Conservation (phyloP, 2,797 vertebrate genomes). For the Sebastes wilsoni region DNA sequence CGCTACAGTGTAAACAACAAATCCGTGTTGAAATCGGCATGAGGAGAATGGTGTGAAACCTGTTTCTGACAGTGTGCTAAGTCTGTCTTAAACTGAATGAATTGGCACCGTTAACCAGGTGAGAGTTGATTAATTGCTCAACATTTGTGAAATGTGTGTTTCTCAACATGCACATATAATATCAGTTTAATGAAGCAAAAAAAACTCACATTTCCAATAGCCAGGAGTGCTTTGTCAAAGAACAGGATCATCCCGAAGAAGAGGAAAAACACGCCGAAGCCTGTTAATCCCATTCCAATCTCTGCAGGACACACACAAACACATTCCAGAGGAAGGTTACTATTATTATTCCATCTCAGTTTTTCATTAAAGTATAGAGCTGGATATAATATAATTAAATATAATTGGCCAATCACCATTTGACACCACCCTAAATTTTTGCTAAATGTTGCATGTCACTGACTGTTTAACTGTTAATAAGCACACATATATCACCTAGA, state of each 20-base stretch:
- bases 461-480: too few species aligned
- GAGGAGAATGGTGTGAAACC: background rate
- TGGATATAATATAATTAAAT: too few species aligned
- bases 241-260: slow-evolving; percentile 99
- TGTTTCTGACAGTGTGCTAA: background rate
- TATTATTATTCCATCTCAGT: background rate
- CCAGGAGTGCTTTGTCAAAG: slow-evolving; percentile 97
- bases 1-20: too few species aligned
- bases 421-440: background rate
- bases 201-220: slow-evolving; percentile 95
- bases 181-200: background rate
- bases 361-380: background rate
- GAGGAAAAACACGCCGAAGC: slow-evolving; percentile 97
- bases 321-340: background rate
- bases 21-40: too few species aligned
- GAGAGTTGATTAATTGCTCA: background rate
- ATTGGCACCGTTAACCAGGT: background rate
- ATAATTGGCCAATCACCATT: background rate
- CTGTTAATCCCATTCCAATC: slow-evolving; percentile 96
- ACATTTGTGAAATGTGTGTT: background rate
- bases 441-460: too few species aligned
- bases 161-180: background rate
- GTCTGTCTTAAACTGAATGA: background rate
- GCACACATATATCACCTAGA: too few species aligned
- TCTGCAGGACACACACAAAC: slow-evolving; percentile 80